Conservation (phyloP, 2,888 invertebrate species). For the Onthophagus sagittarius region DNA sequence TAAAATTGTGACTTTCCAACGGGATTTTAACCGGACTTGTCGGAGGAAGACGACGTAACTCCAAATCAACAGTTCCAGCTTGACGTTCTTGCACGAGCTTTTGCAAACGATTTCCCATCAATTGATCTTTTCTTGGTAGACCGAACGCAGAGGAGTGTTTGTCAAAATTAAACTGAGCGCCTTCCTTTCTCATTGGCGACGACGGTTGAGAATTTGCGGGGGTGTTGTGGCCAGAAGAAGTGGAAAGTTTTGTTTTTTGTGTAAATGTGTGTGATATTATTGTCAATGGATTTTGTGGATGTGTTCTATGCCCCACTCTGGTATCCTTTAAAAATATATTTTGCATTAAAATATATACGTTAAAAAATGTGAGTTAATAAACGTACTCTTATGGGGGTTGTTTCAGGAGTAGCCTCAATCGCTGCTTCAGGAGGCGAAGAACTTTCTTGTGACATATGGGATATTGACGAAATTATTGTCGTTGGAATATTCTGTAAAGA, state of each 20-base stretch:
- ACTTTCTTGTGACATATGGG: slow-evolving; percentile 50
- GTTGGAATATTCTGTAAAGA: slow-evolving; percentile 19
- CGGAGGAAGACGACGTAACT: slow-evolving; percentile 29
- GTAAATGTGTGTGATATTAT: slow-evolving; percentile 60
- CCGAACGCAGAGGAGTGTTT: slow-evolving; percentile 33
- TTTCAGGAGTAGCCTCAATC: slow-evolving; percentile 86
- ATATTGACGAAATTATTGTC: slow-evolving; percentile 26
- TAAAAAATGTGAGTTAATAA: neutral
- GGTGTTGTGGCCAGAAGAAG: slow-evolving; percentile 41
- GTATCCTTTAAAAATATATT: slow-evolving; percentile 28
- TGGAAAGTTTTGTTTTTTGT: slow-evolving; percentile 39
- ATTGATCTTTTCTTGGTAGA: slow-evolving; percentile 36
- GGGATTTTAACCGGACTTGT: slow-evolving; percentile 43
- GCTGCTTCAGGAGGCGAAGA: slow-evolving; percentile 82
- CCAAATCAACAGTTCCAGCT: slow-evolving; percentile 42
- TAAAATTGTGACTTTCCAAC: slow-evolving; percentile 34
- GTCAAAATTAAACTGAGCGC: slow-evolving; percentile 54
- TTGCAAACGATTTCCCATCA: slow-evolving; percentile 43
- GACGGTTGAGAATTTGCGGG: slow-evolving; percentile 61
- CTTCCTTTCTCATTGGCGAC: slow-evolving; percentile 65
- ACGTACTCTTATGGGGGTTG: slow-evolving; percentile 71
- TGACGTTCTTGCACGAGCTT: slow-evolving; percentile 52
- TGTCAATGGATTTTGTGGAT: slow-evolving; percentile 59
- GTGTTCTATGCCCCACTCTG: slow-evolving; percentile 24
- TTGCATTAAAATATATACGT: neutral